Base-by-base conservation (phyloP, 2,888 invertebrate species). In the Epistrophe grossulariae region DNA sequence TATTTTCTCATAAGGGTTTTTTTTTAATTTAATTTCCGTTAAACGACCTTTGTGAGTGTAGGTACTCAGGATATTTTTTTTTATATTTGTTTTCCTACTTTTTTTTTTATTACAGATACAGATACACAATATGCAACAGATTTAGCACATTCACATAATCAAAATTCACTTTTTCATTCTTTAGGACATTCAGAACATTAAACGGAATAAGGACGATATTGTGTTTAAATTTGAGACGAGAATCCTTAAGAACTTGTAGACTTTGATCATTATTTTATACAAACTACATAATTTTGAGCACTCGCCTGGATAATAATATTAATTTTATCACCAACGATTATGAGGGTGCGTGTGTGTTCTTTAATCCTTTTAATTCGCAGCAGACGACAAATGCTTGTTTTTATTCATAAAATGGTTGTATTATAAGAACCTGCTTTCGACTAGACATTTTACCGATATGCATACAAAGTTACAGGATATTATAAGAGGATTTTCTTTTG, bases 121-220 rank as follows among this genome's bases (percentile, higher is more conserved):
- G 9, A 68, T n/a, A 45, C 73, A 79, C 40, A 74, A 59, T 52
- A 74, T 85, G 85, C 85, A 85, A 85, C 85, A 85, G 85, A 85
- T 85, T 82, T 64, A 45, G 64, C 70, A 74, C 77, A 80, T 80
- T 85, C 85, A 82, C 82, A 79, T 66, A 52, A 60, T 70, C 57
- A 73, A 72, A 77, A 66, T 77, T 72, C 38, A 72, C 80, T 77
- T 55, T 40, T 55, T 35, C 45, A 43, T 50, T 59, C 52, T 24
- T 68, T 31, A 4, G 71, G 76, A 68, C 52, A 71, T 76, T 72
- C 40, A 40, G 11, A 52, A 48, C 45, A 17, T 38, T 35, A 48
- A 48, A 43, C 40, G 64, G 43, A 55, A 72, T 55, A 24, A 48
- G 28, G 48, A 60, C 4, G 9, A 35, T 9, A 31, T 28, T 35